A percentile compares a stretch with the other conserved stretches of the same genome.
These are phyloP conservation scores for Andrena camellia DNA, from an alignment of 2,888 invertebrate genomes.

Conservation along the genomic window DNA sequence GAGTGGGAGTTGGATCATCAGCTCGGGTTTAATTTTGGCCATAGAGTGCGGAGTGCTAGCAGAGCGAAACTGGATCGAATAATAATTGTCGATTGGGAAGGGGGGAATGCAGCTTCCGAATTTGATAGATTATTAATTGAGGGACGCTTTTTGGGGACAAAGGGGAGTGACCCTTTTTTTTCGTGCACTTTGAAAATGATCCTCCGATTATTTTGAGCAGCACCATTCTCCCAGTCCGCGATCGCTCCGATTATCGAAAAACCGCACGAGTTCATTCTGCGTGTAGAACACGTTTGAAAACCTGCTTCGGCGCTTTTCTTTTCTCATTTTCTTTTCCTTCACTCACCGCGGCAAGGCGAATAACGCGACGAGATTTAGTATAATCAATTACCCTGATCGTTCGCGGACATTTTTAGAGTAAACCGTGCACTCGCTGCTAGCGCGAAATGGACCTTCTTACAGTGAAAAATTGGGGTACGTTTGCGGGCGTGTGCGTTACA, in stretches of 20 bases:
- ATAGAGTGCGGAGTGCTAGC: too few relatives aligned
- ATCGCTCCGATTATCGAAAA: neutral
- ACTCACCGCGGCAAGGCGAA: slow-evolving; percentile 9
- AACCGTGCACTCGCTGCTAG: neutral
- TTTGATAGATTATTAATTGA: too few relatives aligned
- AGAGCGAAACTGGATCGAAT: too few relatives aligned
- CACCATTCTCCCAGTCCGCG: too few relatives aligned
- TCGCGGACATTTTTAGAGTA: neutral
- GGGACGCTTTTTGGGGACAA: too few relatives aligned
- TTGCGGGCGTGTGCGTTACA: too few relatives aligned
- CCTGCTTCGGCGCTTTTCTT: neutral
- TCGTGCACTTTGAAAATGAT: neutral
- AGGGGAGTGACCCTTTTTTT: too few relatives aligned
- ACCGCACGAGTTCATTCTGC: neutral
- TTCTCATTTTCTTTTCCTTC: neutral
- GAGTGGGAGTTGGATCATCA: too few relatives aligned
- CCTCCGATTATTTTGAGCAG: slow-evolving; percentile 3
- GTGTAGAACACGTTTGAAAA: neutral
- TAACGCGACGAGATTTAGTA: slow-evolving; percentile 13
- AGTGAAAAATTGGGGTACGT: neutral
- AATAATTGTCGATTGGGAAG: too few relatives aligned
- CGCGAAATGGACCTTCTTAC: neutral
- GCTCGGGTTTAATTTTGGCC: too few relatives aligned
- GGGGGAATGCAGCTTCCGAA: too few relatives aligned
- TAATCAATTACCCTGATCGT: slow-evolving; percentile 20